Percentiles rank a stretch among this genome's conserved stretches.
phyloP scores from a whole-genome alignment of 2,888 invertebrate species.

The Volucella zonaria region DNA sequence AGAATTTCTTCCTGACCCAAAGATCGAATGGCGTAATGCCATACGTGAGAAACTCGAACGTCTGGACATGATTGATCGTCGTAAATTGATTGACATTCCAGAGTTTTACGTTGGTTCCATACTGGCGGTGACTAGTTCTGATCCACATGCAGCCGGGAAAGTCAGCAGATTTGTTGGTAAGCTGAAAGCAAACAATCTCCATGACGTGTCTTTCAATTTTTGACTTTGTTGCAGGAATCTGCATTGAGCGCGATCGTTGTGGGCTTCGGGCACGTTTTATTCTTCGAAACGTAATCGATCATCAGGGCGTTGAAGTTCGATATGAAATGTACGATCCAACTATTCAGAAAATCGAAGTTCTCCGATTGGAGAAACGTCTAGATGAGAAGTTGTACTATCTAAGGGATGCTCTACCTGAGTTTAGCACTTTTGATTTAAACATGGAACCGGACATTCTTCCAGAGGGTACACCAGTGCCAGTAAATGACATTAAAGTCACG shows the following conservation, averaged over 20 bases:
- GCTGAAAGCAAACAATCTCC: background rate
- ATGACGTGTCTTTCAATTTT: no score
- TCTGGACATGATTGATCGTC: slow-evolving; percentile 94
- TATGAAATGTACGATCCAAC: slow-evolving; percentile 95
- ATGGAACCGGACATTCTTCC: slow-evolving; percentile 93
- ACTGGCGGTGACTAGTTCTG: slow-evolving; percentile 93
- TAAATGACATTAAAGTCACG: slow-evolving; percentile 89
- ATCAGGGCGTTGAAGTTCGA: slow-evolving; percentile 88
- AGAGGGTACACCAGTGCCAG: slow-evolving; percentile 90
- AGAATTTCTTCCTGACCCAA: slow-evolving; percentile 96
- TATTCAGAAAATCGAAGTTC: slow-evolving; percentile 93
- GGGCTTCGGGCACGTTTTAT: slow-evolving; percentile 94
- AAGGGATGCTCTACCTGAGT: slow-evolving; percentile 94
- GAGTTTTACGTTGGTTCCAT: slow-evolving; percentile 99
- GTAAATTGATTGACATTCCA: slow-evolving; percentile 91
- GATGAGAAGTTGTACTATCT: slow-evolving; percentile 95
- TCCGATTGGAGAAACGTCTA: slow-evolving; percentile 95
- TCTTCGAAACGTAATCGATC: slow-evolving; percentile 95
- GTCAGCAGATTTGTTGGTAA: slow-evolving; percentile 86
- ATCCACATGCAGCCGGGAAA: slow-evolving; percentile 93
- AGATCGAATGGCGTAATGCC: slow-evolving; percentile 89
- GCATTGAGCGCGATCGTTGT: slow-evolving; percentile 91
- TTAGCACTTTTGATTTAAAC: slow-evolving; percentile 95
- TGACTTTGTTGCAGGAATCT: slow-evolving; percentile 86
- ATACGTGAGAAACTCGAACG: slow-evolving; percentile 95